These are phyloP conservation scores for roundworm (Caenorhabditis elegans) DNA, from an alignment of 1,140 invertebrate genomes.

Conservation along the genomic window DNA sequence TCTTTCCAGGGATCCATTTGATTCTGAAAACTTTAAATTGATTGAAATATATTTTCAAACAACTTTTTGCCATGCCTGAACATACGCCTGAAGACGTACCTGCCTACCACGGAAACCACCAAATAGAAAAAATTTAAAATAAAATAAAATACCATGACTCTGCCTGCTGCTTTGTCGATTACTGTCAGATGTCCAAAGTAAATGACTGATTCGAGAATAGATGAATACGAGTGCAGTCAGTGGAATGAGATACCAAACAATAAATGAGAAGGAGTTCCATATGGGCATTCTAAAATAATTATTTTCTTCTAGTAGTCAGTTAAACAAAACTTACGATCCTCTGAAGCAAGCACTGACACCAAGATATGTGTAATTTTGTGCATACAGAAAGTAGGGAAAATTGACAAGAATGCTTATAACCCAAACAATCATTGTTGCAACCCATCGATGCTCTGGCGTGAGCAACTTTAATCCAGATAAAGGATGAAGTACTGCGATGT, in stretches of 20 bases:
- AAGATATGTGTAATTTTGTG: constrained; percentile 37
- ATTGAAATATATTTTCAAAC: no score
- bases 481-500: constrained; percentile 62
- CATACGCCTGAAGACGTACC: no score
- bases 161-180: constrained; percentile 40
- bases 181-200: constrained; percentile 55
- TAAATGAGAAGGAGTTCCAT: constrained; percentile 55
- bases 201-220: constrained; percentile 62
- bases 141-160: constrained; percentile 30
- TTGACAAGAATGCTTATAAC: constrained; percentile 49
- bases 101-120: no score
- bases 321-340: not conserved
- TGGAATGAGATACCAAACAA: constrained; percentile 64
- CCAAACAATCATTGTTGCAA: constrained; percentile 56
- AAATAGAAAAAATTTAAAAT: no score
- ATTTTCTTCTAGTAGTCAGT: constrained; percentile 18
- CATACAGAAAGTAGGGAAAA: constrained; percentile 57
- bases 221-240: constrained; percentile 53
- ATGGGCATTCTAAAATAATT: constrained; percentile 39
- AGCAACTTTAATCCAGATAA: constrained; percentile 60
- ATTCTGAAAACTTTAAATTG: no score
- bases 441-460: constrained; percentile 53
- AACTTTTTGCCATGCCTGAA: no score
- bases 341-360: constrained; percentile 45
- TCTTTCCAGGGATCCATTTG: not conserved